These are phyloP conservation scores for Andrena haemorrhoa DNA, from an alignment of 2,888 invertebrate species.

Conservation along the genomic window DNA sequence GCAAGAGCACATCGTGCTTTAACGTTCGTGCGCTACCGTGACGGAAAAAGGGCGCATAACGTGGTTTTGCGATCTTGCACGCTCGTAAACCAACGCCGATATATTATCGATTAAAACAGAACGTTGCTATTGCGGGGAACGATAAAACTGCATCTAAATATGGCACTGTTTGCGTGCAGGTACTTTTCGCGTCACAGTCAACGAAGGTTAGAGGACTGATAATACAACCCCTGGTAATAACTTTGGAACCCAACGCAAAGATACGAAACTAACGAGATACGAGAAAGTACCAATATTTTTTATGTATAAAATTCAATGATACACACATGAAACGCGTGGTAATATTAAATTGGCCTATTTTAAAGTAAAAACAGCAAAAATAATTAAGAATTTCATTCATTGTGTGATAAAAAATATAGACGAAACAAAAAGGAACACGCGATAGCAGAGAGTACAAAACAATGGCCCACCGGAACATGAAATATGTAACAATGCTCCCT, in stretches of 20 bases:
- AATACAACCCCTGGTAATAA: not conserved
- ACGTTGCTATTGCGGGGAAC: not conserved
- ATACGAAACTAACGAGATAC: no score
- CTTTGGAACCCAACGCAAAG: no score
- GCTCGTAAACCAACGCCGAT: conserved; percentile 33
- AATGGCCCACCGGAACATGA: conserved; percentile 27
- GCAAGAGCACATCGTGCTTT: conserved; percentile 25
- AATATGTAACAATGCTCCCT: conserved; percentile 64
- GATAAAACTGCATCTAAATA: not conserved
- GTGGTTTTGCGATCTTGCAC: conserved; percentile 12
- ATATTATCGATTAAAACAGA: conserved; percentile 37
- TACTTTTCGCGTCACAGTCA: not conserved
- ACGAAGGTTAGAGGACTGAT: not conserved
- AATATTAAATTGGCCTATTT: not conserved
- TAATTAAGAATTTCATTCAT: not conserved
- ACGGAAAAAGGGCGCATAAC: conserved; percentile 31
- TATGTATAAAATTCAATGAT: no score
- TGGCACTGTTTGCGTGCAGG: not conserved
- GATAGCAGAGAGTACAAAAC: conserved; percentile 4
- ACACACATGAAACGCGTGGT: not conserved
- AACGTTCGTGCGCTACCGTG: conserved; percentile 47
- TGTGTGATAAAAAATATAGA: not conserved
- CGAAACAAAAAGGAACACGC: not conserved
- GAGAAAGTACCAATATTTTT: no score
- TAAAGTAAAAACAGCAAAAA: no score